Percentiles rank a stretch among this genome's conserved stretches.
These are phyloP conservation scores for Triplophysa dalaica DNA, from an alignment of 2,113 vertebrate species.

Conservation along the genomic window DNA sequence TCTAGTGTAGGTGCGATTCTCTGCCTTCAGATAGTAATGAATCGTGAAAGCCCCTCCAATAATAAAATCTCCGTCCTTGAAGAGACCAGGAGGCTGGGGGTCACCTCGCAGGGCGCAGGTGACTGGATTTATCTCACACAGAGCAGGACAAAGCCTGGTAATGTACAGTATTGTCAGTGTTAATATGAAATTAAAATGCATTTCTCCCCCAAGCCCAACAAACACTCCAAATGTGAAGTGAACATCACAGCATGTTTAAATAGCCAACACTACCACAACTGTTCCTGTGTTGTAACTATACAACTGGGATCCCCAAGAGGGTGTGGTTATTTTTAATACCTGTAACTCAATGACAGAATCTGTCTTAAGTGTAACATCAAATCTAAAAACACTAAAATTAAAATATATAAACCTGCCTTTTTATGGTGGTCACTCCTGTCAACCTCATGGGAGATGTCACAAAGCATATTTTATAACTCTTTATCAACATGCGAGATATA, in stretches of 20 bases:
- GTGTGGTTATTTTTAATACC: constrained; percentile 1
- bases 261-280: background rate
- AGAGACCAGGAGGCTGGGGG: constrained; percentile 55
- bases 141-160: constrained; percentile 12
- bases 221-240: background rate
- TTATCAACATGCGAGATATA: no score
- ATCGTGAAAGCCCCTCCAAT: constrained; percentile 70
- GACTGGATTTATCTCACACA: constrained; percentile 21
- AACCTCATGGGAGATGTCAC: no score
- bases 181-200: background rate
- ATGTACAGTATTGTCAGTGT: constrained; percentile 1
- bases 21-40: constrained; percentile 54
- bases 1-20: constrained; percentile 60
- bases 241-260: background rate
- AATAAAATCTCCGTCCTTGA: constrained; percentile 66
- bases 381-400: no score
- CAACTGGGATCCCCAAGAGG: background rate
- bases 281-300: background rate
- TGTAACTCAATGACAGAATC: background rate
- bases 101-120: constrained; percentile 60
- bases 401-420: no score
- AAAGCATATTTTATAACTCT: no score
- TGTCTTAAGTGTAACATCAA: no score
- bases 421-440: no score
- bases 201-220: background rate